Evolutionary conservation across 2,888 invertebrate species (phyloP).

Genomic region (Hipparchia semele): DNA sequence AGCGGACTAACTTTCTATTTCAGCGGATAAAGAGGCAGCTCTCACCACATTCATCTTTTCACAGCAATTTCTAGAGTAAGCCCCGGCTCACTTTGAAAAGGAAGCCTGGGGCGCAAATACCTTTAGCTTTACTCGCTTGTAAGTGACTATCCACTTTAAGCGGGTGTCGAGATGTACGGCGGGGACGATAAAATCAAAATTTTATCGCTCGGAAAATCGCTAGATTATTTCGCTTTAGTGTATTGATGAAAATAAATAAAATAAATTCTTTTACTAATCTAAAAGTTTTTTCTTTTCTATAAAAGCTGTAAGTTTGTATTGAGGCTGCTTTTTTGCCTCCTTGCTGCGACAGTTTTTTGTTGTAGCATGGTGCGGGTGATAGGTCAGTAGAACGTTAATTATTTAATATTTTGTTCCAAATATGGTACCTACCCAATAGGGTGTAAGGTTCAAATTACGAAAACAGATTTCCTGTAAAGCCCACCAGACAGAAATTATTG

Average conservation of each 20-base stretch:
- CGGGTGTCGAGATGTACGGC: slow-evolving; percentile 49
- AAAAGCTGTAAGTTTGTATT: no score
- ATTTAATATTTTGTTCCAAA: no score
- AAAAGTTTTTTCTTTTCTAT: no score
- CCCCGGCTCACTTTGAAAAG: slow-evolving; percentile 60
- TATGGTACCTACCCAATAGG: no score
- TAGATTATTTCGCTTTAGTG: slow-evolving; percentile 16
- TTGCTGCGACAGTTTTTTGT: no score
- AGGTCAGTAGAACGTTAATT: no score
- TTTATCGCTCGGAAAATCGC: slow-evolving; percentile 29
- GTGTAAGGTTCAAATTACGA: no score
- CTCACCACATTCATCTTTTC: slow-evolving; percentile 17
- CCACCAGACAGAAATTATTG: no score
- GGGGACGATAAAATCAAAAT: slow-evolving; percentile 44
- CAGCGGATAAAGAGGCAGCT: slow-evolving; percentile 12
- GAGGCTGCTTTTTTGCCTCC: no score
- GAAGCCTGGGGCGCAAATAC: slow-evolving; percentile 55
- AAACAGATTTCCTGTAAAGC: no score
- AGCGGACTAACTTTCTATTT: slow-evolving; percentile 19
- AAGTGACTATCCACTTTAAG: slow-evolving; percentile 51
- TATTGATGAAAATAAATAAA: slow-evolving; percentile 5
- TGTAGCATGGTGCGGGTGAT: no score
- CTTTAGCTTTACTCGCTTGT: slow-evolving; percentile 49
- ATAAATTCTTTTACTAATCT: background rate
- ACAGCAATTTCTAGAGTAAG: slow-evolving; percentile 49